Evolutionary conservation across 2,113 vertebrate genomes (phyloP).

Genomic region (Gymnarchus niloticus): DNA sequence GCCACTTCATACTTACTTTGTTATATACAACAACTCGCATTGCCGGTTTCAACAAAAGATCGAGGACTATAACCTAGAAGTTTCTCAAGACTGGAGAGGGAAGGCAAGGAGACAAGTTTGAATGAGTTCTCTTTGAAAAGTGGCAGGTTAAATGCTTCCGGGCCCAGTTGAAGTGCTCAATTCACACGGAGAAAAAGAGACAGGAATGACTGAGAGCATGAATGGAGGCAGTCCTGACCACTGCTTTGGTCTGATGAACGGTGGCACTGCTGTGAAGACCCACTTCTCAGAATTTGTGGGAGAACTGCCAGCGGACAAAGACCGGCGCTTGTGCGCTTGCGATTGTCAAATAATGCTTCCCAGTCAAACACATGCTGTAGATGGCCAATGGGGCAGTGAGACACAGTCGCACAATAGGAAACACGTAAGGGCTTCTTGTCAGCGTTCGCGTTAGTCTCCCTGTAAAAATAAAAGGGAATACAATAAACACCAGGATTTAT

Average conservation of each 20-base stretch:
- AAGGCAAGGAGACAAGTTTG: slow-evolving; percentile 83
- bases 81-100: slow-evolving; percentile 36
- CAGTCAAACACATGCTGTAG: slow-evolving; percentile 96
- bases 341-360: slow-evolving; percentile 98
- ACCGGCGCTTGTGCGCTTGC: slow-evolving; percentile 83
- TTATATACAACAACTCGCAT: background rate
- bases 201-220: slow-evolving; percentile 72
- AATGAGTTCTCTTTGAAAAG: slow-evolving; percentile 96
- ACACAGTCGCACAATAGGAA: slow-evolving; percentile 96
- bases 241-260: slow-evolving; percentile 89
- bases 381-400: slow-evolving; percentile 82
- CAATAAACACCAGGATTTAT: slow-evolving; percentile 84
- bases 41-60: background rate
- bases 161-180: slow-evolving; percentile 92
- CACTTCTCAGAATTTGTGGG: slow-evolving; percentile 92
- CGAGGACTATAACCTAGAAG: background rate
- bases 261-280: slow-evolving; percentile 88
- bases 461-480: slow-evolving; percentile 77
- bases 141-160: slow-evolving; percentile 99
- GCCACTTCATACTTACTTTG: background rate
- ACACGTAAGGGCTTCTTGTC: slow-evolving; percentile 99
- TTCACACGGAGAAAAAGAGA: slow-evolving; percentile 75
- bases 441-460: slow-evolving; percentile 82
- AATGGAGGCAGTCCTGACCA: slow-evolving; percentile 58
- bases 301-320: slow-evolving; percentile 95